Percentiles rank a stretch among this genome's conserved stretches.
Conservation (phyloP, 2,797 vertebrate species). For the Propithecus deckenii region DNA sequence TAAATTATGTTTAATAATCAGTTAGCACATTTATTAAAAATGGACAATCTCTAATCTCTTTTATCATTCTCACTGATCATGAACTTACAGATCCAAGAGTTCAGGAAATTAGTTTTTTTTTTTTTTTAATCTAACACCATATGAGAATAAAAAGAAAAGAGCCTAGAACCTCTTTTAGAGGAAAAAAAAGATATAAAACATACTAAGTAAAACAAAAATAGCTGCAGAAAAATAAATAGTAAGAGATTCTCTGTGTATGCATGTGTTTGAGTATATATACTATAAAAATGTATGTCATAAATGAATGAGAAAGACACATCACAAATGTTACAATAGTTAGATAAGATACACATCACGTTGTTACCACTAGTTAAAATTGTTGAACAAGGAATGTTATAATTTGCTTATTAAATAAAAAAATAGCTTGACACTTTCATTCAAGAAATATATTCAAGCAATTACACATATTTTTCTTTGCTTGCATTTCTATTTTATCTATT, state of each 20-base stretch:
- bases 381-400: not conserved
- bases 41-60: not conserved
- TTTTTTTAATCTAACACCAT: not conserved
- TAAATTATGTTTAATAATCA: not conserved
- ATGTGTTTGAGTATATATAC: not conserved
- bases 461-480: not conserved
- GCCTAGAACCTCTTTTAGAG: not conserved
- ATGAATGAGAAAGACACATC: not conserved
- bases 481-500: not conserved
- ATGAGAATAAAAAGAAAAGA: not conserved
- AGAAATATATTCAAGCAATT: not conserved
- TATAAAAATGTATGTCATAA: not conserved
- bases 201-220: not conserved
- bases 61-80: not conserved
- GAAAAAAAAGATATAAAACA: not conserved
- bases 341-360: not conserved
- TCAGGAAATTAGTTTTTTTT: not conserved
- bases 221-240: not conserved
- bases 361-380: not conserved
- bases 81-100: not conserved
- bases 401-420: not conserved
- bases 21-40: not conserved
- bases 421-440: not conserved
- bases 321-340: not conserved
- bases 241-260: not conserved